These are phyloP conservation scores for Aurelia aurita DNA, from an alignment of 30 jellyfish, hydroid and myxozoan genomes.

Conservation along the genomic window DNA sequence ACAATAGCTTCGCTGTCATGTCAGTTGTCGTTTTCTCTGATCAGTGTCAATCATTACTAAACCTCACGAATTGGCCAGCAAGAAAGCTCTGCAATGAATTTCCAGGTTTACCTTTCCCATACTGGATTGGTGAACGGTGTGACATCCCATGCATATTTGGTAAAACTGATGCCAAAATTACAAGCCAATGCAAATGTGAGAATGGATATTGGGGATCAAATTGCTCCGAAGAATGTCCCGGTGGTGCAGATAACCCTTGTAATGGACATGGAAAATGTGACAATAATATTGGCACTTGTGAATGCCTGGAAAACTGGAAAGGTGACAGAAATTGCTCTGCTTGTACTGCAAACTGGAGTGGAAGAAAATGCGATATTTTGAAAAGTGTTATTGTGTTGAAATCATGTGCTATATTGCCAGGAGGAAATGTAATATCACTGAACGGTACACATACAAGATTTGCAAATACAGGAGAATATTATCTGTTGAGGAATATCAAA, in stretches of 20 bases:
- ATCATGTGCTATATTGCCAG: conserved; percentile 57
- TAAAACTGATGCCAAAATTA: conserved; percentile 28
- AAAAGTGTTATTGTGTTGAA: neutral
- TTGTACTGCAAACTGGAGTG: conserved; percentile 56
- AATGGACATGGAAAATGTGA: conserved; percentile 49
- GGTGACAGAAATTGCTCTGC: conserved; percentile 57
- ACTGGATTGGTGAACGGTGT: conserved; percentile 67
- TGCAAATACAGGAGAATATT: conserved; percentile 45
- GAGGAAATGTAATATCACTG: conserved; percentile 51
- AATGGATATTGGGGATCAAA: conserved; percentile 59
- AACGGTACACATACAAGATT: conserved; percentile 42
- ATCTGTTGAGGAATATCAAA: conserved; percentile 6
- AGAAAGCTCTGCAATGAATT: conserved; percentile 42
- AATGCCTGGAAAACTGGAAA: conserved; percentile 56
- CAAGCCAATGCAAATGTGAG: conserved; percentile 44
- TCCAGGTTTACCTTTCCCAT: conserved; percentile 21
- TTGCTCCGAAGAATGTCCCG: conserved; percentile 66
- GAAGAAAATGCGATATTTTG: conserved; percentile 36
- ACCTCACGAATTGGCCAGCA: conserved; percentile 61
- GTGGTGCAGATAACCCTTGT: conserved; percentile 61
- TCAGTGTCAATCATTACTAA: conserved; percentile 45
- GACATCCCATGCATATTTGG: conserved; percentile 67
- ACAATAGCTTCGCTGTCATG: conserved; percentile 39
- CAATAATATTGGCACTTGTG: conserved; percentile 28
- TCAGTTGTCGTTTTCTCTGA: conserved; percentile 62